Percentiles rank a stretch among this genome's conserved stretches.
phyloP scores from a whole-genome alignment of 2,113 vertebrate species.

The Benitochromis conjunctus region DNA sequence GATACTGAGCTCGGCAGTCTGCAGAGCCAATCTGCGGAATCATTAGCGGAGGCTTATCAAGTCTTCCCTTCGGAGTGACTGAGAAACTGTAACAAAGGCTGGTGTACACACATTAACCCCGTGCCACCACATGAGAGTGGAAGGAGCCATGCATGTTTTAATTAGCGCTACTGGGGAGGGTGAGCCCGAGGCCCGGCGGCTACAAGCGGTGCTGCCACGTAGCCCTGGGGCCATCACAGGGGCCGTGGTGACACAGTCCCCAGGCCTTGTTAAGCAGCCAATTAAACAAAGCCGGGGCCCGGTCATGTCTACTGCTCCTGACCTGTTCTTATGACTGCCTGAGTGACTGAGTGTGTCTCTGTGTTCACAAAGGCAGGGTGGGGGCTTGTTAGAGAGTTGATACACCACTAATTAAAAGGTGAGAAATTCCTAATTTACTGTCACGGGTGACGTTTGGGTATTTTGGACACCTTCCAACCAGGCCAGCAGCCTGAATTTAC shows the following conservation, averaged over 20 bases:
- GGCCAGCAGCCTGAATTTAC: not conserved
- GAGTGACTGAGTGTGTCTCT: conserved; percentile 5
- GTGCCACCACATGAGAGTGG: conserved; percentile 32
- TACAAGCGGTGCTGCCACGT: conserved; percentile 25
- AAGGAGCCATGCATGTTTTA: conserved; percentile 58
- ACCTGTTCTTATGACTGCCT: conserved; percentile 44
- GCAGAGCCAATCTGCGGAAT: conserved; percentile 18
- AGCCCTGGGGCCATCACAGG: conserved; percentile 42
- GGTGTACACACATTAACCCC: conserved; percentile 61
- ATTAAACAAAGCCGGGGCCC: conserved; percentile 58
- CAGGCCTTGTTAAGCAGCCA: conserved; percentile 64
- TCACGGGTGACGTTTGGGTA: conserved; percentile 14
- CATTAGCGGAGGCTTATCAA: conserved; percentile 46
- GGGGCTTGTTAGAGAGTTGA: conserved; percentile 34
- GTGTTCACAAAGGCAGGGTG: not conserved
- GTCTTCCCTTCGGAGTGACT: not conserved
- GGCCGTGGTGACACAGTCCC: conserved; percentile 48
- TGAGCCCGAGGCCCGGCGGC: conserved; percentile 20
- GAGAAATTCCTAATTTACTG: conserved; percentile 46
- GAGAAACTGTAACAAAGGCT: conserved; percentile 35
- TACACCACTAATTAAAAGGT: conserved; percentile 47
- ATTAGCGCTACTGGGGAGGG: conserved; percentile 56
- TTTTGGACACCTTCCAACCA: conserved; percentile 15
- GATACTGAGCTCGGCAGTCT: not conserved
- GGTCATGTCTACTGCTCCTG: conserved; percentile 35